Evolutionary conservation across 2,888 invertebrate species (phyloP), one percentile per base, ranked within the genome.

Genomic region (Drosophila bunnanda): DNA sequence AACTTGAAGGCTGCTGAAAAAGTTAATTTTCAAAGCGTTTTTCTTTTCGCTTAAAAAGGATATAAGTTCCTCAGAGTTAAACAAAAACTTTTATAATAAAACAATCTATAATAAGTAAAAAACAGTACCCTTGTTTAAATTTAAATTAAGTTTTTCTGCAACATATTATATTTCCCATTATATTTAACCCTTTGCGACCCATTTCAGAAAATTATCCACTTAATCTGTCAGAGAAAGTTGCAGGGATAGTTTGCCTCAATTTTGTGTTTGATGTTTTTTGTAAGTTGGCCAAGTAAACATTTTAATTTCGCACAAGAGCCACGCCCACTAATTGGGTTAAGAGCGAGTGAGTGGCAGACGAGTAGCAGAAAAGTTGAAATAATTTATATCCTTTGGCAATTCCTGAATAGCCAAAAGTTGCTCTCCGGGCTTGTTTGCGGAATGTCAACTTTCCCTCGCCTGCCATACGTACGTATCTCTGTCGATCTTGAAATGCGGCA

Each of bases 251-350:
- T 53, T 28, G n/a, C n/a, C 32, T 41, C n/a, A 17, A 3, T 30
- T 22, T 53, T 48, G 12, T 5, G 15, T 32, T 15, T 1, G 20
- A 30, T 13, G 7, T 53, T 48, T 56, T 67, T 36, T 52, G 56
- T 34, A 38, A 66, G 36, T 50, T 72, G 32, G 68, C 41, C 53
- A 65, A 76, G 83, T 61, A 72, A 72, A 62, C 62, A 71, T 70
- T 78, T 83, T 69, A 76, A 71, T 75, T 69, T 66, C 36, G 46
- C 43, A 54, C 30, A 72, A 66, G 54, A 60, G 77, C 60, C 80
- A 82, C 74, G 79, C 79, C 74, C 76, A 69, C 76, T 75, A 72
- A 72, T 72, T 72, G 76, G 76, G 68, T 67, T 57, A 56, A 46
- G 56, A 58, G 76, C 46, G 13, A 56, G 12, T 55, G 53, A 44